Evolutionary conservation across 1,140 invertebrate genomes (phyloP), one percentile per base, ranked within the genome.

Genomic region (Dendroctonus valens): DNA sequence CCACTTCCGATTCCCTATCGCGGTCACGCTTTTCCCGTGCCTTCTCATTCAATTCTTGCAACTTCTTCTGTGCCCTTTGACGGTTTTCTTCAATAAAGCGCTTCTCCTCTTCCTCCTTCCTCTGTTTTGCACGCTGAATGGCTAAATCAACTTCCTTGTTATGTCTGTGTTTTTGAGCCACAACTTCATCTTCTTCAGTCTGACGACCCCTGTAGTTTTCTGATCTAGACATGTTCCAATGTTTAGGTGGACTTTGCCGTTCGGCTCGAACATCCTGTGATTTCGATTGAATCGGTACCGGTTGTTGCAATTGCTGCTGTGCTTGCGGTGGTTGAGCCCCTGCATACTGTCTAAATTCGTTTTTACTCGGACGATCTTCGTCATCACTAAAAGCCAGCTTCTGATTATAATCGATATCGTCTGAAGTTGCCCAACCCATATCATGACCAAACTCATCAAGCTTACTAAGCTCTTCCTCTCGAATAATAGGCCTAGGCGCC

Each of bases 331-430:
- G 55, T 26, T 26, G 26, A 26, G 26, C 26, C 11, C 38, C 11
- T 48, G 5, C 15, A 41, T 15, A 9, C 48, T 63, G 59, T 67
- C 7, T 38, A 26, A 26, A 26, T 7, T 72, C 66, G 48, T 50
- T 61, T 44, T 66, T 70, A 5, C 38, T 11, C 3, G 61, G 52
- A 42, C 62, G 59, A 14, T 85, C 83, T 79, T 97, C 94, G 71
- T 96, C 94, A 81, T 97, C 94, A 76, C 93, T 96, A 79, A 97
- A 97, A 65, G 91, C 88, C 69, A 97, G 81, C 81, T 96, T 96
- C 82, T 95, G 92, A 83, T 94, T 94, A 78, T 96, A 97, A 81
- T 97, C 94, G 76, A 97, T 93, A 77, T 96, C 93, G 78, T 94
- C 93, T 68, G 94, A 88, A 67, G 88, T 87, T 37, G 91, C 90